Conservation (phyloP, 2,888 invertebrate genomes). For the Ennomos fuscantarius region DNA sequence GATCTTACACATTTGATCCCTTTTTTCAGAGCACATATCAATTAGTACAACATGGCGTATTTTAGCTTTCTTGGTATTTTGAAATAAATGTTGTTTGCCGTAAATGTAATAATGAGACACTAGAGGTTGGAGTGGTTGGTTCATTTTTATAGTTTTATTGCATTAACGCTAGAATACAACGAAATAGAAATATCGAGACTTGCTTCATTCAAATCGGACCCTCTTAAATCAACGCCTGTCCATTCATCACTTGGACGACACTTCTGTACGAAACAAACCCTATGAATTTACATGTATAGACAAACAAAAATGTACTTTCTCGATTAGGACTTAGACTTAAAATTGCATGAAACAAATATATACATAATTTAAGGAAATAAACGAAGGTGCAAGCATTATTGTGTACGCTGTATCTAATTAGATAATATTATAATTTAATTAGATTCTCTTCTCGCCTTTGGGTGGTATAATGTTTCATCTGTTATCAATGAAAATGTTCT, state of each 20-base stretch:
- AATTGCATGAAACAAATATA: conserved; percentile 17
- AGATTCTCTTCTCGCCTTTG: conserved; percentile 73
- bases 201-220: conserved; percentile 65
- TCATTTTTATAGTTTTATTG: conserved; percentile 72
- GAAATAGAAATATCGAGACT: conserved; percentile 63
- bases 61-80: conserved; percentile 43
- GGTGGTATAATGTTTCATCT: conserved; percentile 65
- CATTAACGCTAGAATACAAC: conserved; percentile 54
- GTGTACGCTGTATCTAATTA: conserved; percentile 75
- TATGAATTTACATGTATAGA: conserved; percentile 43
- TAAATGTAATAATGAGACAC: conserved; percentile 38
- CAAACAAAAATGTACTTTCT: conserved; percentile 54
- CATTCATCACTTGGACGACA: conserved; percentile 76
- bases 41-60: conserved; percentile 49
- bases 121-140: conserved; percentile 28
- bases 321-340: conserved; percentile 37
- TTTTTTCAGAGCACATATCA: conserved; percentile 73
- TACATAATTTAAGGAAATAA: conserved; percentile 59
- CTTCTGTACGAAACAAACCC: conserved; percentile 59
- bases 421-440: conserved; percentile 70
- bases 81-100: conserved; percentile 39
- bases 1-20: conserved; percentile 67
- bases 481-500: conserved; percentile 59
- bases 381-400: conserved; percentile 72
- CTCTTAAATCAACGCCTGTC: conserved; percentile 72